Conservation (phyloP, 1,140 invertebrate species). For the Pogonomyrmex californicus region DNA sequence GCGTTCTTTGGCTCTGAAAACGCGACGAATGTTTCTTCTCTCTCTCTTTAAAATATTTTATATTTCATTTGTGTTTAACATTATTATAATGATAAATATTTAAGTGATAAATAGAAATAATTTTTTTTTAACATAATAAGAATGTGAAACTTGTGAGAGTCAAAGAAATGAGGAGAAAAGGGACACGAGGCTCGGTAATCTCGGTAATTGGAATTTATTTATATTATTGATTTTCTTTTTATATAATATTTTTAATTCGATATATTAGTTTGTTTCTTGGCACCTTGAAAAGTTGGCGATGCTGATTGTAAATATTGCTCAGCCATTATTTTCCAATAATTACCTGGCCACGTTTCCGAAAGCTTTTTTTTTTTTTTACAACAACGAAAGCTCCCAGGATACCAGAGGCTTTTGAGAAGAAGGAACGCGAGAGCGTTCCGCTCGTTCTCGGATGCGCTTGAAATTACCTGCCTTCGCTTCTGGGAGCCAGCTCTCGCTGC, state of each 20-base stretch:
- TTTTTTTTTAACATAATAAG: background rate
- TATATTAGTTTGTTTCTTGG: background rate
- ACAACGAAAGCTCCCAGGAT: conserved; percentile 64
- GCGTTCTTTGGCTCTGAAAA: conserved; percentile 48
- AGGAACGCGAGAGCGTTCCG: conserved; percentile 49
- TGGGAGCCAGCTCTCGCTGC: conserved; percentile 72
- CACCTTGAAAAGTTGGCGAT: background rate
- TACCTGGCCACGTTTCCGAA: conserved; percentile 46
- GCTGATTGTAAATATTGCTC: background rate
- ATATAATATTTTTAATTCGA: background rate
- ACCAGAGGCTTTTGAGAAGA: conserved; percentile 62
- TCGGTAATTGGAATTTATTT: background rate
- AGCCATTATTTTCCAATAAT: conserved; percentile 45
- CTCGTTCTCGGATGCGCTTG: conserved; percentile 75
- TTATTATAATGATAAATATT: background rate
- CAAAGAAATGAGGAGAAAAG: conserved; percentile 5
- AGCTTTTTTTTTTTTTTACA: conserved; percentile 57
- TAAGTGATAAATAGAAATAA: background rate
- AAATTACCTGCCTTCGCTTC: conserved; percentile 77
- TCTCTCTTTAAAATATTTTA: conserved; percentile 34
- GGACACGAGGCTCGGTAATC: conserved; percentile 40
- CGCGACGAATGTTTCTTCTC: conserved; percentile 8
- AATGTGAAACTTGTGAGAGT: conserved; percentile 1
- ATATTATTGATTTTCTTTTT: background rate
- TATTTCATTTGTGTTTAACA: background rate